Evolutionary conservation across 1,140 invertebrate species (phyloP).

Genomic region (Penaeus vannamei): DNA sequence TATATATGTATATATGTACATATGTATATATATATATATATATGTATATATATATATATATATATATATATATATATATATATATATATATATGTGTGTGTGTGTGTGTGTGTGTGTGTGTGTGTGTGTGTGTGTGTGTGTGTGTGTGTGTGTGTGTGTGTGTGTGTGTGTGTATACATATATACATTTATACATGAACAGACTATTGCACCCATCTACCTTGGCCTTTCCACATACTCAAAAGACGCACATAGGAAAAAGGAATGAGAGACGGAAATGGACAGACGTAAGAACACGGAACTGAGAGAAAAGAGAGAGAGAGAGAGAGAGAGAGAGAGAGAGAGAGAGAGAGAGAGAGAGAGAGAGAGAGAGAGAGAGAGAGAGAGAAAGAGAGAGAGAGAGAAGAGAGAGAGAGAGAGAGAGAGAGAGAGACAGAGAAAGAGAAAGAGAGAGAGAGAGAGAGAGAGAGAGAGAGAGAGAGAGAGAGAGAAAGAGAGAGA

Average conservation of each 20-base stretch:
- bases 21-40: too few species aligned
- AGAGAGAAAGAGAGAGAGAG: too few species aligned
- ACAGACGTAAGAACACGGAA: not conserved
- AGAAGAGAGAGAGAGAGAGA: too few species aligned
- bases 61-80: too few species aligned
- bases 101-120: not conserved
- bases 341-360: too few species aligned
- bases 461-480: accelerated
- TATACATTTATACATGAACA: not conserved
- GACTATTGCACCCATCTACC: not conserved
- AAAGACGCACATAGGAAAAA: not conserved
- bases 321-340: too few species aligned
- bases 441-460: accelerated
- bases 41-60: too few species aligned
- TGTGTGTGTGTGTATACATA: not conserved
- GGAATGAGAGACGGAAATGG: not conserved
- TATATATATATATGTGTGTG: too few species aligned
- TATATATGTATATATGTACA: too few species aligned
- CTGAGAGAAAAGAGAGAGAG: too few species aligned
- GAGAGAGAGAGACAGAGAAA: accelerated
- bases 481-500: accelerated
- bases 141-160: not conserved
- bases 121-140: not conserved
- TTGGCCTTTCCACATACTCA: too few species aligned
- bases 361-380: too few species aligned